Percentiles rank a stretch among this genome's conserved stretches.
phyloP scores from a whole-genome alignment of 2,888 invertebrate genomes.

The Harpagoxenus sublaevis region DNA sequence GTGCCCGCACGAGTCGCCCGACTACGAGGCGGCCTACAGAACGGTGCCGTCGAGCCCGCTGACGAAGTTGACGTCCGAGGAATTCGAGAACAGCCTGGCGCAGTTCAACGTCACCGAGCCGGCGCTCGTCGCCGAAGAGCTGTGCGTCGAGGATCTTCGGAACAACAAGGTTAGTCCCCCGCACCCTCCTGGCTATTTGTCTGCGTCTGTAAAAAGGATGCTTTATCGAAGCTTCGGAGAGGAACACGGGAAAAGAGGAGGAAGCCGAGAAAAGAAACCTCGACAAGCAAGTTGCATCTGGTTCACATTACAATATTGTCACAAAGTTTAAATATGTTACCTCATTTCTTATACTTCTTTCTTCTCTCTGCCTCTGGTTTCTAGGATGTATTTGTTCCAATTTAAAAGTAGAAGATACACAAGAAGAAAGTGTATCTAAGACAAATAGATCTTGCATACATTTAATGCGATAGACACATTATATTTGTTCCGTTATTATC shows the following conservation, averaged over 20 bases:
- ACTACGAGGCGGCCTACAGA: conserved; percentile 30
- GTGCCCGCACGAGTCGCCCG: conserved; percentile 84
- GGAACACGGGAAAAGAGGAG: not conserved
- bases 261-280: not conserved
- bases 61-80: conserved; percentile 79
- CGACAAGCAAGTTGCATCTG: not conserved
- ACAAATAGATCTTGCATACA: not conserved
- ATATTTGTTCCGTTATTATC: not conserved
- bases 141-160: conserved; percentile 89
- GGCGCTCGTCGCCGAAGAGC: conserved; percentile 87
- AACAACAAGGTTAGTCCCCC: conserved; percentile 83
- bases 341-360: not conserved
- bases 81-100: conserved; percentile 85
- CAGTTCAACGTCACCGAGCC: conserved; percentile 83
- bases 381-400: not conserved
- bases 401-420: not conserved
- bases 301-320: not conserved
- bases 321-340: not conserved
- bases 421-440: not conserved
- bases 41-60: conserved; percentile 78
- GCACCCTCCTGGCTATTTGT: not conserved
- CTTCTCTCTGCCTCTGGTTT: not conserved
- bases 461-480: not conserved
- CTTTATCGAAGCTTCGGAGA: not conserved
- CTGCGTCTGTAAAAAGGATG: not conserved